Evolutionary conservation across 1,140 invertebrate genomes (phyloP), one percentile per base, ranked within the genome.

Genomic region (Hycleus phaleratus): DNA sequence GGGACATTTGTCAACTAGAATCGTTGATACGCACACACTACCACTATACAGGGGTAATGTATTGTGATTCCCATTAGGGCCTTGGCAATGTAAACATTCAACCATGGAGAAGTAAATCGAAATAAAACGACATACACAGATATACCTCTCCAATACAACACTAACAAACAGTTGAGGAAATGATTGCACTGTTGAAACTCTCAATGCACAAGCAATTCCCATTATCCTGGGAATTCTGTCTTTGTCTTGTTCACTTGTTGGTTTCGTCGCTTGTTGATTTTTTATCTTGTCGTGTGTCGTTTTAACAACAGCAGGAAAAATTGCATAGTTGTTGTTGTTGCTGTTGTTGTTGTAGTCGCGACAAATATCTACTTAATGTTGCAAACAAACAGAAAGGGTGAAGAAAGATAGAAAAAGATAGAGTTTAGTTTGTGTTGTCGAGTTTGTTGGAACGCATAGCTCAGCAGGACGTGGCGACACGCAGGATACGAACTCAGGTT

Each of bases 61-160:
- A 69, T 69, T 69, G 65, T 69, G 61, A 62, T 69, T 67, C 65
- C 65, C 65, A 64, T 69, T 67, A 68, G 60, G 60, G 60, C 40
- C 49, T 18, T 26, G 52, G 38, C 38, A 49, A 49, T 32, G 32
- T 32, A 32, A 32, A 32, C 32, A 32, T 32, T 32, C 32, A 32
- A 32, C 32, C 32, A 44, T 12, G 18, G 43, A 24, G 43, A 24
- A 32, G 32, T 32, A 32, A 32, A 32, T 32, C 32, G 32, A 32
- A 32, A 32, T 32, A 32, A 32, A 32, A 32, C 32, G 32, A 32
- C 32, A 32, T 32, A 32, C 18, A 18, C 32, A 32, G 32, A 32
- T 32, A 32, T 32, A 32, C 32, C 32, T 32, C 32, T 32, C 32
- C 32, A 32, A 32, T 7, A 32, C 18, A 32, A 32, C 32, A 32